Percentiles rank a stretch among this genome's conserved stretches.
Conservation (phyloP, 35 echinoderm and acorn worm species). For the Apostichopus parvimensis region DNA sequence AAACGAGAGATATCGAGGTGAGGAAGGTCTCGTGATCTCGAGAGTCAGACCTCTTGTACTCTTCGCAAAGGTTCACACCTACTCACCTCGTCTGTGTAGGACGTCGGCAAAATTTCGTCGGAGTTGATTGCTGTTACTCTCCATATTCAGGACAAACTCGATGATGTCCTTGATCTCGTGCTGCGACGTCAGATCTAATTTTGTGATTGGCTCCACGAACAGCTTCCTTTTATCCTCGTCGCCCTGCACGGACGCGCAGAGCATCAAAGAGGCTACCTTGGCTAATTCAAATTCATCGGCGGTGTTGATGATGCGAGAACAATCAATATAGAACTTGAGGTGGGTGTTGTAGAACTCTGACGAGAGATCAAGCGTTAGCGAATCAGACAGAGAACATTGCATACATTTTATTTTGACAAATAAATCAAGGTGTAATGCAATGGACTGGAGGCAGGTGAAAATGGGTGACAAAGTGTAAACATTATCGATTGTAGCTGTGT, state of each 20-base stretch:
- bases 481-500: no score
- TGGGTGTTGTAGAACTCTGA: slow-evolving; percentile 74
- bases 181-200: slow-evolving; percentile 72
- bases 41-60: no score
- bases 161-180: slow-evolving; percentile 87
- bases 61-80: no score
- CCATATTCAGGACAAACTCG: slow-evolving; percentile 62
- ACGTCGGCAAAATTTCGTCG: slow-evolving; percentile 74
- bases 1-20: no score
- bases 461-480: no score
- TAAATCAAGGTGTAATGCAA: no score
- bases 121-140: slow-evolving; percentile 39
- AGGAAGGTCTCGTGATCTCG: no score
- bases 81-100: slow-evolving; percentile 69
- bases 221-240: slow-evolving; percentile 59
- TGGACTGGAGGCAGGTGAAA: no score
- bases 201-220: slow-evolving; percentile 92
- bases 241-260: slow-evolving; percentile 79
- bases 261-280: slow-evolving; percentile 76
- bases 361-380: not conserved
- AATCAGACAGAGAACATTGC: no score
- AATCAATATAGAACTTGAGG: slow-evolving; percentile 72
- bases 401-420: no score
- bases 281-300: slow-evolving; percentile 63
- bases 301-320: slow-evolving; percentile 62